Conservation (phyloP, 2,797 vertebrate species). For the Champsocephalus gunnari region DNA sequence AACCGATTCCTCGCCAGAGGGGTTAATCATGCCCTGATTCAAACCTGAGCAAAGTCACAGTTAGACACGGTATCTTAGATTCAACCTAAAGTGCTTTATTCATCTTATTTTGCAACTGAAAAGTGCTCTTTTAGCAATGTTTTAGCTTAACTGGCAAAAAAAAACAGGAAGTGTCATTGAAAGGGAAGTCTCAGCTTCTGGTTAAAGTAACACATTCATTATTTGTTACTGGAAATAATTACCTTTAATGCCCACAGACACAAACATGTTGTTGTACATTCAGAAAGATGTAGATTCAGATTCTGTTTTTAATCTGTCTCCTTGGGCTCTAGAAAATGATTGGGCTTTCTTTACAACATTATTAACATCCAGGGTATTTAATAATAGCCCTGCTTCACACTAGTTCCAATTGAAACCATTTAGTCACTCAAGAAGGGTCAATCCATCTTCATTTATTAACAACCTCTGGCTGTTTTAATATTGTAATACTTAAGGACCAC, state of each 20-base stretch:
- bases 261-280: neutral
- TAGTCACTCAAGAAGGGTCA: neutral
- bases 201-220: neutral
- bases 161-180: constrained; percentile 17
- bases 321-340: neutral
- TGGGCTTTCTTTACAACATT: neutral
- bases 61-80: neutral
- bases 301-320: neutral
- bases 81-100: neutral
- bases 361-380: neutral
- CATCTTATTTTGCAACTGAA: neutral
- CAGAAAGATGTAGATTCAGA: neutral
- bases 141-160: constrained; percentile 10
- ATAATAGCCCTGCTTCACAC: neutral
- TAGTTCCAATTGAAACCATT: neutral
- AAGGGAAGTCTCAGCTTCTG: neutral
- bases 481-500: constrained; percentile 21
- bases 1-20: constrained; percentile 25
- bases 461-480: neutral
- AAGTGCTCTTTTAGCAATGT: neutral
- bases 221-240: neutral
- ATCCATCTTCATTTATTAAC: neutral
- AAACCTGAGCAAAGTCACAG: constrained; percentile 63
- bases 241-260: neutral
- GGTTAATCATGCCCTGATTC: constrained; percentile 35